These are phyloP conservation scores for Phaonia tiefii DNA, from an alignment of 2,888 invertebrate species.

Conservation along the genomic window DNA sequence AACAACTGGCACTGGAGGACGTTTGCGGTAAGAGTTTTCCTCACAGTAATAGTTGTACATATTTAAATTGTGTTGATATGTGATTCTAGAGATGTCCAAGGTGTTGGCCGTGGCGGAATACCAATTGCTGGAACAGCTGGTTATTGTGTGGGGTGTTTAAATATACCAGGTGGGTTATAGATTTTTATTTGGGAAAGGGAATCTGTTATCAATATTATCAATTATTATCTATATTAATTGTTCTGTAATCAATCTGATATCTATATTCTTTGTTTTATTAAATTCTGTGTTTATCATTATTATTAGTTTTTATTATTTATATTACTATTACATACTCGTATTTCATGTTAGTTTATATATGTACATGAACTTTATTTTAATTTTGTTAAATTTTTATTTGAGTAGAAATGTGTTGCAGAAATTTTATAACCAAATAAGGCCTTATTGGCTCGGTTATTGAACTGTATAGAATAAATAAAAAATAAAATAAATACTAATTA, in stretches of 20 bases:
- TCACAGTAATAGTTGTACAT: neutral
- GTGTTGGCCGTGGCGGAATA: slow-evolving; percentile 95
- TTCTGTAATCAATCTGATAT: too few relatives aligned
- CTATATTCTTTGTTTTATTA: too few relatives aligned
- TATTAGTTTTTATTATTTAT: too few relatives aligned
- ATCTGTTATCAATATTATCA: too few relatives aligned
- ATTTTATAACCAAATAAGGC: neutral
- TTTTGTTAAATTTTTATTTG: too few relatives aligned
- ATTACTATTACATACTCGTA: neutral
- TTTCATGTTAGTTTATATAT: too few relatives aligned
- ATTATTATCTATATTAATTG: too few relatives aligned
- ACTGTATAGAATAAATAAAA: too few relatives aligned
- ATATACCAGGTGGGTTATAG: slow-evolving; percentile 93
- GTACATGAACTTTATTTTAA: neutral
- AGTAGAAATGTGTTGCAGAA: too few relatives aligned
- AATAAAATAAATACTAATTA: neutral
- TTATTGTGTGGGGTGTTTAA: slow-evolving; percentile 96
- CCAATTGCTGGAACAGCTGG: slow-evolving; percentile 98
- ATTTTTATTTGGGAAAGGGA: too few relatives aligned
- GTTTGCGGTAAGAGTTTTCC: slow-evolving; percentile 83
- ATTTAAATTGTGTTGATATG: neutral
- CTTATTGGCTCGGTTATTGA: too few relatives aligned
- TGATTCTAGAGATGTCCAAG: slow-evolving; percentile 90
- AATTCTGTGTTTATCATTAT: too few relatives aligned
- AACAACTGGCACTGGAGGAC: slow-evolving; percentile 97